A percentile compares a stretch with the other conserved stretches of the same genome.
Conservation (phyloP, 2,888 invertebrate species). For the Erebia ligea region DNA sequence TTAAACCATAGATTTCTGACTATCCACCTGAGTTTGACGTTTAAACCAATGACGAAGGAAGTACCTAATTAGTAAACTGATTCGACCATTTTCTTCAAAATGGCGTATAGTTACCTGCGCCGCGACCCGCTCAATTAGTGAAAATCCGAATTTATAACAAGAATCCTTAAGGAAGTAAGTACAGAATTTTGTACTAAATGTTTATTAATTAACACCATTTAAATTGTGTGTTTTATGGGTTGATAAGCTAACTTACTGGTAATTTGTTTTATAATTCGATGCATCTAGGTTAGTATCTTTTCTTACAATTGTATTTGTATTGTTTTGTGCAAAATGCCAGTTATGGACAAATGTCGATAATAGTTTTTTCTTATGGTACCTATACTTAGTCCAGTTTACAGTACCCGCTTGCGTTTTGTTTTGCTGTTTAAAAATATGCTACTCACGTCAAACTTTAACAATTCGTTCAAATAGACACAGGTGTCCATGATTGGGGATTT, state of each 20-base stretch:
- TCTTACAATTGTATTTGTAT: background rate
- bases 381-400: background rate
- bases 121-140: too few relatives aligned
- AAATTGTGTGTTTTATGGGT: background rate
- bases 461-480: constrained; percentile 12
- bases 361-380: constrained; percentile 26
- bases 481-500: constrained; percentile 33
- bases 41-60: too few relatives aligned
- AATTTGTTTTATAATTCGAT: background rate
- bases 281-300: background rate
- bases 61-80: too few relatives aligned
- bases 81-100: too few relatives aligned
- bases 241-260: background rate
- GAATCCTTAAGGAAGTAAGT: background rate
- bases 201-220: background rate
- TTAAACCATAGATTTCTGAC: too few relatives aligned
- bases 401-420: background rate
- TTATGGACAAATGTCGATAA: constrained; percentile 35
- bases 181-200: background rate
- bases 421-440: background rate
- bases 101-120: too few relatives aligned
- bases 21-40: too few relatives aligned
- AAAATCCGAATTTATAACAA: background rate
- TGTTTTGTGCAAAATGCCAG: constrained; percentile 8
- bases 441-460: constrained; percentile 15